phyloP scores from a whole-genome alignment of 2,113 vertebrate species.

The Ammospiza caudacuta region DNA sequence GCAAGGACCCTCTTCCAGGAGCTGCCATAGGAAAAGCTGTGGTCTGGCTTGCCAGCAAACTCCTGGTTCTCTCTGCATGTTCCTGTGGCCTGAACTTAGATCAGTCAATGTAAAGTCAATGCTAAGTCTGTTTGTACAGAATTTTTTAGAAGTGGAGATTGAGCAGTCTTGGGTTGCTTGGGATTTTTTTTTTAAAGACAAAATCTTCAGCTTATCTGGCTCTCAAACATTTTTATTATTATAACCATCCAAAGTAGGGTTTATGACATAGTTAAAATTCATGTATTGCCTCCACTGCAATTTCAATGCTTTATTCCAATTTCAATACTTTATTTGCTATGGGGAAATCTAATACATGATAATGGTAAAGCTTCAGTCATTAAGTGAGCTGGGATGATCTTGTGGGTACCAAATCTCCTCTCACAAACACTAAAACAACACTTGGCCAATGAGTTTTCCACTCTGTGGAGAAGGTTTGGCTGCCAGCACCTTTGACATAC shows the following conservation, averaged over 20 bases:
- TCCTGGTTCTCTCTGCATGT: rapidly evolving
- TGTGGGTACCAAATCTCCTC: background rate
- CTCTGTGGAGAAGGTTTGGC: background rate
- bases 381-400: background rate
- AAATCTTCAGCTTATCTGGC: background rate
- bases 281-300: background rate
- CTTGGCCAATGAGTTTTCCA: background rate
- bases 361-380: background rate
- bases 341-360: background rate
- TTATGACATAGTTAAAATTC: slow-evolving; percentile 24
- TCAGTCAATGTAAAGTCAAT: background rate
- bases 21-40: background rate
- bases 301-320: slow-evolving; percentile 16
- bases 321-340: background rate
- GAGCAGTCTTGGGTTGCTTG: background rate
- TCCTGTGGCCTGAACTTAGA: background rate
- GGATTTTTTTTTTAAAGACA: background rate
- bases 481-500: background rate
- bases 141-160: background rate
- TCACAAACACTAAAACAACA: background rate
- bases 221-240: background rate
- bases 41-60: background rate
- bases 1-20: background rate
- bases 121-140: background rate
- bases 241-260: background rate